Conservation (phyloP, 2,888 invertebrate genomes). For the Macaria notata region DNA sequence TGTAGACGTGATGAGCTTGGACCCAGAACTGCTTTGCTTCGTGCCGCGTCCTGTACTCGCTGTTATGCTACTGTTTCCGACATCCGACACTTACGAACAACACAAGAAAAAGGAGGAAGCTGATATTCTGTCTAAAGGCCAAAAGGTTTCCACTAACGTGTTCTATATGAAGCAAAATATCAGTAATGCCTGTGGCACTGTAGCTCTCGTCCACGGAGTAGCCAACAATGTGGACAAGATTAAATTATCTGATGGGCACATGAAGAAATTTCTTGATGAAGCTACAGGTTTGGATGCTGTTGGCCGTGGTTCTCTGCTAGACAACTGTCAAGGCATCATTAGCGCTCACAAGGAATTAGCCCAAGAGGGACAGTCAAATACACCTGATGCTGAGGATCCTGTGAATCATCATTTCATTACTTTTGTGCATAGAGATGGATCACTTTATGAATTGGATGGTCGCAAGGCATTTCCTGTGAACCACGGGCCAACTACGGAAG, state of each 20-base stretch:
- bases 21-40: slow-evolving; percentile 91
- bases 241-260: slow-evolving; percentile 84
- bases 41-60: slow-evolving; percentile 93
- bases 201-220: slow-evolving; percentile 96
- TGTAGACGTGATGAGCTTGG: slow-evolving; percentile 95
- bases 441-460: slow-evolving; percentile 92
- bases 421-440: slow-evolving; percentile 91
- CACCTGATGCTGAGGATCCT: slow-evolving; percentile 88
- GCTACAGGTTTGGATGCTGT: slow-evolving; percentile 86
- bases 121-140: slow-evolving; percentile 83
- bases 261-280: slow-evolving; percentile 90
- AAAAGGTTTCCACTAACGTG: slow-evolving; percentile 84
- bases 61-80: slow-evolving; percentile 93
- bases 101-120: slow-evolving; percentile 86
- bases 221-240: slow-evolving; percentile 94
- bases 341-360: slow-evolving; percentile 93
- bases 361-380: slow-evolving; percentile 95
- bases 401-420: slow-evolving; percentile 95
- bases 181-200: slow-evolving; percentile 97
- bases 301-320: slow-evolving; percentile 88
- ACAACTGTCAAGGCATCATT: slow-evolving; percentile 87
- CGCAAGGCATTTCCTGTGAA: slow-evolving; percentile 88
- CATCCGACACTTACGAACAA: slow-evolving; percentile 88
- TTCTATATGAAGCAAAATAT: slow-evolving; percentile 96
- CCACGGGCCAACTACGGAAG: slow-evolving; percentile 90